phyloP scores from a whole-genome alignment of 2,113 vertebrate species.

The Sphyrna mokarran region DNA sequence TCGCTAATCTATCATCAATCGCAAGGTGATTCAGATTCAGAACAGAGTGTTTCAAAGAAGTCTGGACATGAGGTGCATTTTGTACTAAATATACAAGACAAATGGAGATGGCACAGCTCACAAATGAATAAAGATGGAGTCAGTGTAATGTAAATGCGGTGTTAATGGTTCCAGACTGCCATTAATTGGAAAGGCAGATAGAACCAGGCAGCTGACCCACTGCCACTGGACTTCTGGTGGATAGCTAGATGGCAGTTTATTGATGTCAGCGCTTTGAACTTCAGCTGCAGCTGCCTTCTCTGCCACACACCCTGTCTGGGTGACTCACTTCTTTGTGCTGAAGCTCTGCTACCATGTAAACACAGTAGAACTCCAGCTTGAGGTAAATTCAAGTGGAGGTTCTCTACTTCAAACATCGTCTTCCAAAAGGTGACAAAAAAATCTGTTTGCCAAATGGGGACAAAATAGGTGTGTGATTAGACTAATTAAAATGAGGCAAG shows the following conservation, averaged over 20 bases:
- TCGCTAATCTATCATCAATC: not conserved
- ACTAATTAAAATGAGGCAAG: not conserved
- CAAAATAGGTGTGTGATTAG: slow-evolving; percentile 19
- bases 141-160: not conserved
- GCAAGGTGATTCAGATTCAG: not conserved
- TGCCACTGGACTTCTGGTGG: slow-evolving; percentile 26
- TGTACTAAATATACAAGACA: not conserved
- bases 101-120: not conserved
- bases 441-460: not conserved
- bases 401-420: not conserved
- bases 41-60: not conserved
- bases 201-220: slow-evolving; percentile 9
- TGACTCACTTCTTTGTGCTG: not conserved
- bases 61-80: not conserved
- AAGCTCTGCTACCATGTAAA: not conserved
- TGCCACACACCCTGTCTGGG: not conserved
- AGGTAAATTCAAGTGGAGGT: slow-evolving; percentile 7
- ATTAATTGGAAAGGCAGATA: not conserved
- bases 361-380: not conserved
- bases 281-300: not conserved
- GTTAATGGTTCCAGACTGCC: not conserved
- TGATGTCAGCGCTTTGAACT: slow-evolving; percentile 19
- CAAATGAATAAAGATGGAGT: not conserved
- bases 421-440: slow-evolving; percentile 8
- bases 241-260: slow-evolving; percentile 16